Conservation (phyloP, 2,888 invertebrate species). For the Horisme vitalbata region DNA sequence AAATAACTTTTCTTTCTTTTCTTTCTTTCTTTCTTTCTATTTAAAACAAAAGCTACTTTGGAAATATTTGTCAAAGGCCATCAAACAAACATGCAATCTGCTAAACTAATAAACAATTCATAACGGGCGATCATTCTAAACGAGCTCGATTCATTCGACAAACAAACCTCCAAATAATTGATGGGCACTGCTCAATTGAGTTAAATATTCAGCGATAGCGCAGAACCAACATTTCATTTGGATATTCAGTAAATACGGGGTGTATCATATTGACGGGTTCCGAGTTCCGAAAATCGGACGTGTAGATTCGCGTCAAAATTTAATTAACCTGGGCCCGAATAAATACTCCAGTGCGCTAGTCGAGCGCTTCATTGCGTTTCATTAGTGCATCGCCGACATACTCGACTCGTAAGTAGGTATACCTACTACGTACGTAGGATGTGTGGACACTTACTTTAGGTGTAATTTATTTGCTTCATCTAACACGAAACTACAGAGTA, state of each 20-base stretch:
- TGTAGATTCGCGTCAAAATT: conserved; percentile 54
- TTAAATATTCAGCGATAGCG: conserved; percentile 37
- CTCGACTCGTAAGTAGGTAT: conserved; percentile 24
- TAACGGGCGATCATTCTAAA: conserved; percentile 33
- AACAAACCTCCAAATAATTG: conserved; percentile 32
- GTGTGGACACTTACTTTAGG: conserved; percentile 25
- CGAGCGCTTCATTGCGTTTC: conserved; percentile 48
- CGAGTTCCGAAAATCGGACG: conserved; percentile 18
- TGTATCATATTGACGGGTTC: conserved; percentile 24
- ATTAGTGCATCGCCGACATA: conserved; percentile 41
- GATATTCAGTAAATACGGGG: conserved; percentile 30
- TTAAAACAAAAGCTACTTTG: background rate
- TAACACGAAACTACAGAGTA: conserved; percentile 7
- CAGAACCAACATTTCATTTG: conserved; percentile 29
- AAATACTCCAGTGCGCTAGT: conserved; percentile 34
- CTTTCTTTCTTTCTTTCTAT: too few species aligned
- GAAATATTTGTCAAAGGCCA: conserved; percentile 16
- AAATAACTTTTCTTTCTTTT: too few species aligned
- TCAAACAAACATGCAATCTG: conserved; percentile 28
- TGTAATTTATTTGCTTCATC: conserved; percentile 11
- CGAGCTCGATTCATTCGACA: conserved; percentile 29
- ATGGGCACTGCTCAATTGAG: conserved; percentile 35
- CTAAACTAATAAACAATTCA: conserved; percentile 32
- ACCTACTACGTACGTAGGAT: conserved; percentile 10
- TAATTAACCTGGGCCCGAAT: conserved; percentile 54